A percentile compares a stretch with the other conserved stretches of the same genome.
phyloP scores from a whole-genome alignment of 1,140 invertebrate genomes.

The Sitophilus oryzae region DNA sequence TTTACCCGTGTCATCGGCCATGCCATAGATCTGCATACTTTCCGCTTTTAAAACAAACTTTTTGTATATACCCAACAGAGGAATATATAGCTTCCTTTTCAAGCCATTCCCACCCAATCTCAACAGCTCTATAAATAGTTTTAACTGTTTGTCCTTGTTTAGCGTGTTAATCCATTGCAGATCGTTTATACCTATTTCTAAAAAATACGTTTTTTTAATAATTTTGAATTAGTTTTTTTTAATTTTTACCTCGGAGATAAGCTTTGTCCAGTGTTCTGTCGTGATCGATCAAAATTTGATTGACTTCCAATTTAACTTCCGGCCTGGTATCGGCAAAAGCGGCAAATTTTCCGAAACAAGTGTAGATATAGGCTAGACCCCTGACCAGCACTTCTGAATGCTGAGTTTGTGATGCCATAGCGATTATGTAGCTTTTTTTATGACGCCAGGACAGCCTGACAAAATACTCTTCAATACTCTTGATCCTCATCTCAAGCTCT shows the following conservation, averaged over 20 bases:
- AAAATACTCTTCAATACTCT: conserved; percentile 7
- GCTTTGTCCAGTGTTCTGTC: conserved; percentile 7
- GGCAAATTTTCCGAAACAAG: conserved; percentile 13
- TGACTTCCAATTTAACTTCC: neutral
- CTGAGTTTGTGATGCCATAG: conserved; percentile 1
- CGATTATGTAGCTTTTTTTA: conserved; percentile 7
- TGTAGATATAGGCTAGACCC: conserved; percentile 2
- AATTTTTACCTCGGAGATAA: conserved; percentile 5
- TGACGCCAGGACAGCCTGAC: conserved; percentile 9
- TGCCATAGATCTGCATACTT: too few species aligned
- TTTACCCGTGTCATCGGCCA: too few species aligned
- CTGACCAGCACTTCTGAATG: neutral
- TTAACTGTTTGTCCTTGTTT: neutral
- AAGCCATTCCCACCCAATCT: conserved; percentile 6
- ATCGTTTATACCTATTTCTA: neutral
- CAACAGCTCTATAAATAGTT: neutral
- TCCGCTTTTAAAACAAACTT: too few species aligned
- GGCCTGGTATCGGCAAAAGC: conserved; percentile 8
- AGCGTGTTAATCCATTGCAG: neutral
- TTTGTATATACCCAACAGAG: conserved; percentile 7
- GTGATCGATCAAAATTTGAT: conserved; percentile 15
- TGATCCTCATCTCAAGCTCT: neutral
- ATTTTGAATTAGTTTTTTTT: too few species aligned
- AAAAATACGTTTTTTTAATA: too few species aligned
- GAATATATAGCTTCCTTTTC: conserved; percentile 10